These are phyloP conservation scores for Acestrorhynchus altus DNA, from an alignment of 2,797 vertebrate genomes.

Conservation along the genomic window DNA sequence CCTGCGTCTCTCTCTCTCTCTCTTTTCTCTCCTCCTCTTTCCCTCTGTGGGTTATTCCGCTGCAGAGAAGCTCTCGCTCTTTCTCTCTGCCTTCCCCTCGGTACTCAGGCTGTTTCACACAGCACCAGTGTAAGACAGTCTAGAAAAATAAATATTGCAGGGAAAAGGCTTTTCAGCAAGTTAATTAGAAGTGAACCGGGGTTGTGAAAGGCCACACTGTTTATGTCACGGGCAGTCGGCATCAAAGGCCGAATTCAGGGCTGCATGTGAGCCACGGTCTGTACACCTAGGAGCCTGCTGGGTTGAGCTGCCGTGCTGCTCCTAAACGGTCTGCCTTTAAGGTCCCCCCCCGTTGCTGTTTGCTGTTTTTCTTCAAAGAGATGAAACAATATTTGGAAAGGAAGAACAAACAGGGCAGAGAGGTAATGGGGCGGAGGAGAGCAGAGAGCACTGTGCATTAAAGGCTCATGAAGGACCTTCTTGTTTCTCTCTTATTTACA, in stretches of 20 bases:
- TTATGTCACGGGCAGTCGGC: conserved; percentile 75
- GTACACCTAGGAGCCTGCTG: conserved; percentile 31
- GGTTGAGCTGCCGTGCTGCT: conserved; percentile 34
- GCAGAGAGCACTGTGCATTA: conserved; percentile 15
- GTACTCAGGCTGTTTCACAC: conserved; percentile 70
- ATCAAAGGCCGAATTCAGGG: conserved; percentile 78
- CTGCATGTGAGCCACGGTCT: conserved; percentile 43
- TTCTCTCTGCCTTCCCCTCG: conserved; percentile 26
- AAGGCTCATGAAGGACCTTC: conserved; percentile 47
- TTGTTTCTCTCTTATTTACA: conserved; percentile 50
- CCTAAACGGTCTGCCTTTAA: conserved; percentile 54
- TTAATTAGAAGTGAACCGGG: conserved; percentile 67
- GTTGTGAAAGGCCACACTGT: conserved; percentile 82
- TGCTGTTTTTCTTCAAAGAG: conserved; percentile 69
- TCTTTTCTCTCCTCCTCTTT: conserved; percentile 37
- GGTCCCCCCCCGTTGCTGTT: conserved; percentile 67
- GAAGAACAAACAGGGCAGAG: conserved; percentile 68
- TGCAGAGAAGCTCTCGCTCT: neutral
- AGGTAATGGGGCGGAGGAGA: conserved; percentile 64
- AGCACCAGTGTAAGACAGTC: conserved; percentile 47
- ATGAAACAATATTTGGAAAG: conserved; percentile 79
- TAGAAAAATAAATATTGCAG: conserved; percentile 60
- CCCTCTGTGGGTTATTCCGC: conserved; percentile 35
- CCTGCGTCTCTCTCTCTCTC: conserved; percentile 21
- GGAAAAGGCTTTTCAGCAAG: conserved; percentile 59